Percentiles rank a stretch among this genome's conserved stretches.
Evolutionary conservation across 2,797 vertebrate species (phyloP).

Genomic region (Paguma larvata): DNA sequence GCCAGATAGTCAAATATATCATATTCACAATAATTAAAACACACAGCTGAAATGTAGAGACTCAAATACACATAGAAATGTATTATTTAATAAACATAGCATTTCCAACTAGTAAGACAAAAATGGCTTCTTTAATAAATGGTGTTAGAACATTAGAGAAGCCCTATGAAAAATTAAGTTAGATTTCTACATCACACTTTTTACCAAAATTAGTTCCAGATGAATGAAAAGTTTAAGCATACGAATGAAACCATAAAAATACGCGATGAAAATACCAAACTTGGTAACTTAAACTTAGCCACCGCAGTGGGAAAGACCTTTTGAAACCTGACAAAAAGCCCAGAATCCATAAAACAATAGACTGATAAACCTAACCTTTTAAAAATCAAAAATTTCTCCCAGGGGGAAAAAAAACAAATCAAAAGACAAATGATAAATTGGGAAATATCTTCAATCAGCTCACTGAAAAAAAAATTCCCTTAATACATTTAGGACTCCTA

Average conservation of each 20-base stretch:
- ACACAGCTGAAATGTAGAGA: neutral
- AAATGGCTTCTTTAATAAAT: neutral
- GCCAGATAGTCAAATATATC: neutral
- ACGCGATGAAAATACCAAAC: neutral
- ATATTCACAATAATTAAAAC: slow-evolving; percentile 27
- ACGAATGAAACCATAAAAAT: neutral
- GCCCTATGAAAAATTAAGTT: neutral
- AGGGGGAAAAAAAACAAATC: neutral
- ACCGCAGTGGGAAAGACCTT: neutral
- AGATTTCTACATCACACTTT: neutral
- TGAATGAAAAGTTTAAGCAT: neutral
- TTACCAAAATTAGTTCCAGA: slow-evolving; percentile 5
- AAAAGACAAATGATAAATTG: slow-evolving; percentile 1
- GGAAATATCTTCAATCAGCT: neutral
- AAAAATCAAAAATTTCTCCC: neutral
- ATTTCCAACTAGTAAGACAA: neutral
- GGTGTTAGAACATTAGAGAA: neutral
- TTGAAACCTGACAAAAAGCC: neutral
- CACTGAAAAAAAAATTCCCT: neutral
- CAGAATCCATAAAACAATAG: slow-evolving; percentile 45
- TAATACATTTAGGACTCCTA: neutral
- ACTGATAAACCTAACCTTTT: neutral
- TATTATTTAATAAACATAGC: neutral
- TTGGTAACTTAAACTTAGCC: slow-evolving; percentile 2
- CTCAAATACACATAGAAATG: neutral